These are phyloP conservation scores for Siniperca scherzeri DNA, from an alignment of 2,797 vertebrate species.

Conservation along the genomic window DNA sequence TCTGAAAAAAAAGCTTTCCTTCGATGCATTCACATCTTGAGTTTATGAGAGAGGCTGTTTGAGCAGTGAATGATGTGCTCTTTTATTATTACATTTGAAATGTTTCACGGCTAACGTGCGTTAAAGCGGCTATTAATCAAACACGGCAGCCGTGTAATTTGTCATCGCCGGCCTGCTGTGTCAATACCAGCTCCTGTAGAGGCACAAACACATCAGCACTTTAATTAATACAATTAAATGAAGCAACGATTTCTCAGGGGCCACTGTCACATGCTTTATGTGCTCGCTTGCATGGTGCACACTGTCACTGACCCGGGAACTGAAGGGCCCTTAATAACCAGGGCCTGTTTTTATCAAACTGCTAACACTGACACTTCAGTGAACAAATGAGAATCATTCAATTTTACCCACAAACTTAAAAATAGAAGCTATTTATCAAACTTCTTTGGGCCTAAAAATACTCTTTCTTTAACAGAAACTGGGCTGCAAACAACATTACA, in stretches of 20 bases:
- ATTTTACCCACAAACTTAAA: neutral
- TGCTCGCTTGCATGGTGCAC: constrained; percentile 3
- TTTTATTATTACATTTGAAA: constrained; percentile 81
- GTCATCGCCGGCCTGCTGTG: constrained; percentile 64
- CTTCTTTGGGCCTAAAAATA: neutral
- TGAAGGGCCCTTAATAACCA: constrained; percentile 43
- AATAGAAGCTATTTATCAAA: neutral
- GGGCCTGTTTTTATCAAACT: constrained; percentile 24
- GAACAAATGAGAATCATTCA: neutral
- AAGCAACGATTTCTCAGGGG: constrained; percentile 62
- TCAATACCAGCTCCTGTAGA: constrained; percentile 62
- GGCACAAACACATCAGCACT: constrained; percentile 71
- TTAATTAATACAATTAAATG: constrained; percentile 76
- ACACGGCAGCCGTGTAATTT: constrained; percentile 72
- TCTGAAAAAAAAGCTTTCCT: constrained; percentile 59
- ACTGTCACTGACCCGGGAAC: constrained; percentile 25
- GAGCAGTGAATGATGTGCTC: constrained; percentile 80
- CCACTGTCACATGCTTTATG: constrained; percentile 49
- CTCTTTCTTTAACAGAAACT: too few species aligned
- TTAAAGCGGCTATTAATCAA: constrained; percentile 82
- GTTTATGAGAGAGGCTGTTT: constrained; percentile 61
- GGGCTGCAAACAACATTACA: too few species aligned
- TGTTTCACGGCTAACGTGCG: constrained; percentile 74
- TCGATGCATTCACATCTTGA: constrained; percentile 66
- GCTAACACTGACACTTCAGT: neutral